phyloP scores from a whole-genome alignment of 2,113 vertebrate species.

The Hypocryptadius cinnamomeus region DNA sequence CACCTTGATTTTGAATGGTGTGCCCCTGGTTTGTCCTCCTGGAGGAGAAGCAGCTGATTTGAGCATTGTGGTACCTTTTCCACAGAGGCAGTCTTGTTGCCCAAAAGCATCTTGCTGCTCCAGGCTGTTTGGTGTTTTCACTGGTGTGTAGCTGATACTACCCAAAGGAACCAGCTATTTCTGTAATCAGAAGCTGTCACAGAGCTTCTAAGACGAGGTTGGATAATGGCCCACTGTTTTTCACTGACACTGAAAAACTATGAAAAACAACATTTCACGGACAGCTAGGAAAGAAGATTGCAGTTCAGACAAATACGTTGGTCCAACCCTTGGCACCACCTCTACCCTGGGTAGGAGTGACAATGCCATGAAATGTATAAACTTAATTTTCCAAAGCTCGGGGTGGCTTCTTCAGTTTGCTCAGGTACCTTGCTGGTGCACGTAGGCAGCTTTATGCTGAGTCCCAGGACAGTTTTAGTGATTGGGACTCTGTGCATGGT shows the following conservation, averaged over 20 bases:
- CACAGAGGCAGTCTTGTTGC: neutral
- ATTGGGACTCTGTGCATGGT: neutral
- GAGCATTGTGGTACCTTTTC: neutral
- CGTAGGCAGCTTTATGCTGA: neutral
- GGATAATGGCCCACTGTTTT: neutral
- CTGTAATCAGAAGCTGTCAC: neutral
- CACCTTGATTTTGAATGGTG: neutral
- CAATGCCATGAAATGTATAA: neutral
- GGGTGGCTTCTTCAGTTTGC: neutral
- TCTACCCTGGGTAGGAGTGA: neutral
- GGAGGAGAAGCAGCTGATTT: neutral
- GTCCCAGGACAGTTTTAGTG: neutral
- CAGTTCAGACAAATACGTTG: neutral
- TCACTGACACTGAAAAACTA: neutral
- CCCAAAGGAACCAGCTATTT: neutral
- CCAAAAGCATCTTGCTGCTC: neutral
- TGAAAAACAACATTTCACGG: neutral
- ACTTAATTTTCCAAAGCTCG: neutral
- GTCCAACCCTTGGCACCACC: neutral
- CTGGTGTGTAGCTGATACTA: neutral
- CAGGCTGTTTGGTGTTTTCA: neutral
- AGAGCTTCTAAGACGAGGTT: accelerated
- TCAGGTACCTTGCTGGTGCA: neutral
- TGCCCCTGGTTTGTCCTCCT: neutral
- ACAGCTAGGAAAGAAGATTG: neutral